These are phyloP conservation scores for cat (Felis catus) DNA, from an alignment of 2,113 vertebrate genomes.

Conservation along the genomic window DNA sequence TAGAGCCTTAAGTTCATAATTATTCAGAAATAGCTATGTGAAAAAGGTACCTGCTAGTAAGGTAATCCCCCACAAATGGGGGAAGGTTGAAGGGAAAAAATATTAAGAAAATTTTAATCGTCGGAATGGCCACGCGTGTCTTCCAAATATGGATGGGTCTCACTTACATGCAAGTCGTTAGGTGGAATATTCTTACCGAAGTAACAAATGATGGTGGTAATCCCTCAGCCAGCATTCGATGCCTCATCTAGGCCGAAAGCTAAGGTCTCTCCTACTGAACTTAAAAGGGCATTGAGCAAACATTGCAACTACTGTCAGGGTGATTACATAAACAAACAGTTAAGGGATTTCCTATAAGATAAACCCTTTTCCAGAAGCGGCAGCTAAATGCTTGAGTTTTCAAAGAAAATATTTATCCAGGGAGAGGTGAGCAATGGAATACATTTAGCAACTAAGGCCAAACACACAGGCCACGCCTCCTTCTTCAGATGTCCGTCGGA, in stretches of 20 bases:
- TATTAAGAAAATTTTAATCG: not conserved
- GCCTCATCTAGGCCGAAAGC: conserved; percentile 28
- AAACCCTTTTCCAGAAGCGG: conserved; percentile 54
- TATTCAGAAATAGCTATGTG: conserved; percentile 16
- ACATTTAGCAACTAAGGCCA: conserved; percentile 41
- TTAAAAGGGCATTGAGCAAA: conserved; percentile 54
- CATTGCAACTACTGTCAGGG: conserved; percentile 3
- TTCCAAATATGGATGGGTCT: not conserved
- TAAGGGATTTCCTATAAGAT: conserved; percentile 53
- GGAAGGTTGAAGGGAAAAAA: not conserved
- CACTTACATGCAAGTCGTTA: not conserved
- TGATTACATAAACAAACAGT: conserved; percentile 65
- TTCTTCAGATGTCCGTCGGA: conserved; percentile 33
- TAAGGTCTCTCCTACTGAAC: conserved; percentile 11
- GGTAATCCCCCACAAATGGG: not conserved
- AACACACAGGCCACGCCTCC: not conserved
- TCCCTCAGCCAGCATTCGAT: not conserved
- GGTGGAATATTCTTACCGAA: not conserved
- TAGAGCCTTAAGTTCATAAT: conserved; percentile 13
- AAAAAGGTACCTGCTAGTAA: not conserved
- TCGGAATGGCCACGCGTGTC: not conserved
- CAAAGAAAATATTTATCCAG: conserved; percentile 69
- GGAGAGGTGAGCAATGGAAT: conserved; percentile 50
- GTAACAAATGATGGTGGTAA: not conserved
- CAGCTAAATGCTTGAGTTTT: conserved; percentile 67